Base-by-base conservation (phyloP, 1,140 invertebrate genomes). In the Polypedilum pembai region DNA sequence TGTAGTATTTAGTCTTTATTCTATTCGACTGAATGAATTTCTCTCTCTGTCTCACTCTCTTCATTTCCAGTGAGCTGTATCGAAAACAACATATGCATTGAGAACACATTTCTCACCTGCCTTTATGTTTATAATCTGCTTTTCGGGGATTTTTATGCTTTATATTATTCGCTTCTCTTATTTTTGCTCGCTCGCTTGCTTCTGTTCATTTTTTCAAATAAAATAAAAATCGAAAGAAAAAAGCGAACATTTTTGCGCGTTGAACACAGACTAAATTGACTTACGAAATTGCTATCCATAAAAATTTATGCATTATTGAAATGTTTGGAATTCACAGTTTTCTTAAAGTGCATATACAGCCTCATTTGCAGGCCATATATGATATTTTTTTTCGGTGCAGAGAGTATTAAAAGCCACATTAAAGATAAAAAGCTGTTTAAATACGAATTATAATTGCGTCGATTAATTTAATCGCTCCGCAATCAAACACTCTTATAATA, bases 361-460 rank as follows among this genome's bases (percentile, higher is more conserved):
- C 45, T 56, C 45, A 56, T 56, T 56, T 56, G 45, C 45, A 56
- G 45, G 4, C 24, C 24, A 33, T 33, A 33, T 33, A 33, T 56
- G 45, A 56, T 12, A n/a, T 56, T n/a, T 56, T 56, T 56, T 56
- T 45, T 45, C 15, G 12, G n/a, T 56, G 12, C 45, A 15, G 10
- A n/a, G n/a, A 12, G 45, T n/a, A 15, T n/a, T 56, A 56, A 4
- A n/a, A 33, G 24, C 24, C 24, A 33, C 24, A 56, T n/a, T 12
- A 56, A n/a, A 56, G 45, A 56, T 33, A 56, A 56, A 56, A n/a
- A 56, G 12, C 45, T 56, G 45, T 56, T 56, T 56, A 56, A 56
- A 56, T 56, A 56, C 45, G 45, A 56, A 56, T 56, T 56, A 56
- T 56, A 56, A 56, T 56, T 56, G 45, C 45, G n/a, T 56, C 45